A percentile compares a stretch with the other conserved stretches of the same genome.
phyloP scores from a whole-genome alignment of 2,113 vertebrate genomes.

The Conger conger region DNA sequence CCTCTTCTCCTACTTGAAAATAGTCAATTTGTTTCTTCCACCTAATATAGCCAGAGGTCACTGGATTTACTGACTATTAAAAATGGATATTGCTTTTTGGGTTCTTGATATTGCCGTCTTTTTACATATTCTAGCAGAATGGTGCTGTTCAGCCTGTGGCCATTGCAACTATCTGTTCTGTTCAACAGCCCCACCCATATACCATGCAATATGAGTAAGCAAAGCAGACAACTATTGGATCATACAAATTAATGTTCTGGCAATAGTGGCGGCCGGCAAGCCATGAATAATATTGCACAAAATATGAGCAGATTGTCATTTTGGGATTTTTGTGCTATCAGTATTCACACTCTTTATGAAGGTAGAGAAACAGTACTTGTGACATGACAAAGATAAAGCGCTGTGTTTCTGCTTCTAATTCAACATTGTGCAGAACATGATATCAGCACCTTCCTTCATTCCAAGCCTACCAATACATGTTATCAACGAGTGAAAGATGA shows the following conservation, averaged over 20 bases:
- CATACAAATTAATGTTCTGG: background rate
- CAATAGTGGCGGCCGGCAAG: background rate
- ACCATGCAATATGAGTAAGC: background rate
- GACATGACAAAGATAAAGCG: background rate
- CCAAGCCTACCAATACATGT: background rate
- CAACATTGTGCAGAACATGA: background rate
- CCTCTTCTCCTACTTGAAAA: background rate
- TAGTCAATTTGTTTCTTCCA: background rate
- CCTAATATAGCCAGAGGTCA: background rate
- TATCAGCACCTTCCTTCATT: background rate
- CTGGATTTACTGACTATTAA: background rate
- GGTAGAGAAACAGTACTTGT: background rate
- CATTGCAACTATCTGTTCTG: background rate
- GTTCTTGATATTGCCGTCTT: background rate
- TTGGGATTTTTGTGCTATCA: background rate
- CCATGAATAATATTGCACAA: conserved; percentile 14
- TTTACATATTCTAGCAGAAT: too few relatives aligned
- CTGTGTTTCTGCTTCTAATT: background rate
- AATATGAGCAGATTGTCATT: background rate
- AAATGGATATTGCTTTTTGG: background rate
- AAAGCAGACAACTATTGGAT: background rate
- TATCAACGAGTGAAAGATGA: background rate
- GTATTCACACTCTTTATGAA: background rate
- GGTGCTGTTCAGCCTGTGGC: background rate
- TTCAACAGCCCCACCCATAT: background rate